Percentiles rank a stretch among this genome's conserved stretches.
Evolutionary conservation across 2,888 invertebrate genomes (phyloP).

Genomic region (Torymus auratus): DNA sequence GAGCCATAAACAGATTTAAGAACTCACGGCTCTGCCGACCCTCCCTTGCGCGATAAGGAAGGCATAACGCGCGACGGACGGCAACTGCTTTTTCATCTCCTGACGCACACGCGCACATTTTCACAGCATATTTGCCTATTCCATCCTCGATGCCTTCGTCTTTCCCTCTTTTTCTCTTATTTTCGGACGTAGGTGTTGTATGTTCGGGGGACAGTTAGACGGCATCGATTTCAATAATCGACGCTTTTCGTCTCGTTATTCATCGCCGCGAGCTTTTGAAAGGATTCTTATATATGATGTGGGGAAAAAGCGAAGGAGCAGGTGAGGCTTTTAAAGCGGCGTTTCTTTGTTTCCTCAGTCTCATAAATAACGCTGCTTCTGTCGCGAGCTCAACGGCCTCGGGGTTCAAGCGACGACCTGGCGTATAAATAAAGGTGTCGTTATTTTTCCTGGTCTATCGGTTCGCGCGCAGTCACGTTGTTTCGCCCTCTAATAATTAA

Average conservation of each 20-base stretch:
- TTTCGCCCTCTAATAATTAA: neutral
- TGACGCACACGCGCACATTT: neutral
- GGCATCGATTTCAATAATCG: slow-evolving; percentile 29
- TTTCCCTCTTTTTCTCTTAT: too few relatives aligned
- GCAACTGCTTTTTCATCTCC: slow-evolving; percentile 28
- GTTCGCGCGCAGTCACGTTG: slow-evolving; percentile 18
- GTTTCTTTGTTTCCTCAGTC: slow-evolving; percentile 5
- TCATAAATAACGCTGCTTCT: slow-evolving; percentile 29
- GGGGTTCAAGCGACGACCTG: slow-evolving; percentile 7
- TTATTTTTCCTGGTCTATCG: slow-evolving; percentile 26
- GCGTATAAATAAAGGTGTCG: slow-evolving; percentile 33
- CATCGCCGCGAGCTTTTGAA: too few relatives aligned
- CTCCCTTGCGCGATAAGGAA: slow-evolving; percentile 36
- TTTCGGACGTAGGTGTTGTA: too few relatives aligned
- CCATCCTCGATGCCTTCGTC: neutral
- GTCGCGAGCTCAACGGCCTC: slow-evolving; percentile 34
- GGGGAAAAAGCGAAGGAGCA: too few relatives aligned
- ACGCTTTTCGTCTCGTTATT: neutral
- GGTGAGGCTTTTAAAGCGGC: too few relatives aligned
- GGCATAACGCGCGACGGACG: slow-evolving; percentile 33
- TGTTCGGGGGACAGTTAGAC: too few relatives aligned
- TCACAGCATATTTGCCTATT: slow-evolving; percentile 25
- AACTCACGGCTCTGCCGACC: neutral
- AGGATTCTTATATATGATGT: too few relatives aligned
- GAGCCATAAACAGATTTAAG: slow-evolving; percentile 48